These are phyloP conservation scores for Oxycera nigricornis DNA, from an alignment of 2,888 invertebrate genomes.

Conservation along the genomic window DNA sequence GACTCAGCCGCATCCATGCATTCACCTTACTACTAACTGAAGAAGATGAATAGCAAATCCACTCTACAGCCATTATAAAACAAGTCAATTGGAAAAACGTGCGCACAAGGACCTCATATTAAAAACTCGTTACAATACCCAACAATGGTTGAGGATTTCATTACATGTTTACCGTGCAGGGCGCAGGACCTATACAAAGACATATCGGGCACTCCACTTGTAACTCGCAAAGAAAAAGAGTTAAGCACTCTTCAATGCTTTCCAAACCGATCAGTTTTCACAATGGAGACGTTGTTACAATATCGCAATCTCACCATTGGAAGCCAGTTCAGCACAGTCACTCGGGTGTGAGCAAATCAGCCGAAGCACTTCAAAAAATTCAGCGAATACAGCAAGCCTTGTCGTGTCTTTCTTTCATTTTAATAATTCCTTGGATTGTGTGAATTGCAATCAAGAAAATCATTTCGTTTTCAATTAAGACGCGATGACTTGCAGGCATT, in stretches of 20 bases:
- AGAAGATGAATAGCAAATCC: no score
- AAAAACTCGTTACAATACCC: background rate
- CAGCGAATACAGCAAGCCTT: no score
- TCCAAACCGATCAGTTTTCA: no score
- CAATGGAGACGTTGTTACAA: background rate
- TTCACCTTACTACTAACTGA: no score
- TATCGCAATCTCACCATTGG: no score
- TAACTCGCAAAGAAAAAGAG: background rate
- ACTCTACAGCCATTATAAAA: background rate
- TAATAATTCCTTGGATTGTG: no score
- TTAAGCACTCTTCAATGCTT: slow-evolving; percentile 4
- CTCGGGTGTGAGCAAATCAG: background rate
- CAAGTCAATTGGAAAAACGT: slow-evolving; percentile 15
- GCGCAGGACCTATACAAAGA: background rate
- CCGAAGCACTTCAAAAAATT: background rate
- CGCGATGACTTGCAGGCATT: background rate
- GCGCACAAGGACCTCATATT: background rate
- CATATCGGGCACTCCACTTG: background rate
- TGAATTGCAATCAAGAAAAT: background rate
- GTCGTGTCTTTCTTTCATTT: no score
- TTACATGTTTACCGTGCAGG: background rate
- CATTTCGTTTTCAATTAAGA: slow-evolving; percentile 14
- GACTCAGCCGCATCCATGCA: no score
- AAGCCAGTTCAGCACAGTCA: background rate
- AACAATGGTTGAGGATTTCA: background rate